Percentiles rank a stretch among this genome's conserved stretches.
These are phyloP conservation scores for Pegoplata infirma DNA, from an alignment of 2,888 invertebrate genomes.

Conservation along the genomic window DNA sequence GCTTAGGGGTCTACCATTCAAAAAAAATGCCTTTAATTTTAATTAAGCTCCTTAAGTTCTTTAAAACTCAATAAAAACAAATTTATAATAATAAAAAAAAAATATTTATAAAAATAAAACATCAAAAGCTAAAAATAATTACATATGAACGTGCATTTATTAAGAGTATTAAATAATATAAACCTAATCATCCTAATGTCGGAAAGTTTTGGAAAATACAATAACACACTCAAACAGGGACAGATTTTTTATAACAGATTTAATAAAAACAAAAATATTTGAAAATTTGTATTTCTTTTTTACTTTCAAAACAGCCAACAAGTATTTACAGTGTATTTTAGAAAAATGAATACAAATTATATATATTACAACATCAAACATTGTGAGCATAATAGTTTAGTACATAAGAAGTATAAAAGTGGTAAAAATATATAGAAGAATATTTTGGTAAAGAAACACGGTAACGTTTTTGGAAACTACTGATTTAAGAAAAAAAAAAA, in stretches of 20 bases:
- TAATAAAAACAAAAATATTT: background rate
- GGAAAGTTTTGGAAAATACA: background rate
- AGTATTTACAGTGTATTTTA: constrained; percentile 41
- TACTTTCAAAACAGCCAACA: background rate
- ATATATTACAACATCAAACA: constrained; percentile 43
- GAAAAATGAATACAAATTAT: constrained; percentile 13
- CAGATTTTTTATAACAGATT: background rate
- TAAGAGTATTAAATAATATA: background rate
- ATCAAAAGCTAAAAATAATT: constrained; percentile 30
- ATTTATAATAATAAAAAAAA: constrained; percentile 6
- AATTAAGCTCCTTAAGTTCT: too few species aligned
- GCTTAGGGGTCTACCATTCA: too few species aligned
- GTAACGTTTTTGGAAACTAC: background rate
- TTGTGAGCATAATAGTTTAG: constrained; percentile 22
- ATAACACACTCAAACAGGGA: background rate
- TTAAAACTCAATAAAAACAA: background rate
- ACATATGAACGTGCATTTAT: constrained; percentile 42
- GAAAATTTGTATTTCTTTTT: background rate
- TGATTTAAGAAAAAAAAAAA: background rate
- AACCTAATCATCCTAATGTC: constrained; percentile 41
- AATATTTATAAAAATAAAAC: constrained; percentile 5
- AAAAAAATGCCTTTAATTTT: too few species aligned
- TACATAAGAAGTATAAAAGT: background rate
- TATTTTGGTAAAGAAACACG: constrained; percentile 11
- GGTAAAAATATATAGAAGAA: constrained; percentile 27